These are phyloP conservation scores for Lepus townsendii DNA, from an alignment of 2,797 vertebrate genomes.

Conservation along the genomic window DNA sequence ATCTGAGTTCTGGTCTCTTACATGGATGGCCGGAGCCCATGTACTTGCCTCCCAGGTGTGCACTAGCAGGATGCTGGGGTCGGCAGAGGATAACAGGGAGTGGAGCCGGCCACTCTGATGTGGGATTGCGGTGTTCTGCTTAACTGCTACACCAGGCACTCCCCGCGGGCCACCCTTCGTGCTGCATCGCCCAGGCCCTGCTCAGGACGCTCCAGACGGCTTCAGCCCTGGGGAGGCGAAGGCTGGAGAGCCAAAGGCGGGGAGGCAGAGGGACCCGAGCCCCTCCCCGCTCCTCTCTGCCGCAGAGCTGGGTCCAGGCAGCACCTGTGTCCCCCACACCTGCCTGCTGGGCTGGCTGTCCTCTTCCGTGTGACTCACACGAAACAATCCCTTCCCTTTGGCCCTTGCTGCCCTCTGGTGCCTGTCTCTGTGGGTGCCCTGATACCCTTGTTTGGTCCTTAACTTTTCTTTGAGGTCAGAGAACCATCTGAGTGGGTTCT, in stretches of 20 bases:
- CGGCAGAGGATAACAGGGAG: too few species aligned
- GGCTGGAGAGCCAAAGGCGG: neutral
- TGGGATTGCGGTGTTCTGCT: too few species aligned
- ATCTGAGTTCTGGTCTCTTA: too few species aligned
- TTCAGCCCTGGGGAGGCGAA: neutral
- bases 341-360: neutral
- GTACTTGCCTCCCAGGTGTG: too few species aligned
- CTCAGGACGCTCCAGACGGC: neutral
- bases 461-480: neutral
- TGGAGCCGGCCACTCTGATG: too few species aligned
- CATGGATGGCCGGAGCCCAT: too few species aligned
- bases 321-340: neutral
- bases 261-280: neutral
- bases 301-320: fast-evolving
- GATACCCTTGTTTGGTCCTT: neutral
- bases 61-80: too few species aligned
- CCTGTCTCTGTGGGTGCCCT: neutral
- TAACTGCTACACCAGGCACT: too few species aligned
- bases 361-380: neutral
- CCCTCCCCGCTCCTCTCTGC: neutral
- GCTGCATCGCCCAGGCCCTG: neutral
- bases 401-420: neutral
- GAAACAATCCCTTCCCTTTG: neutral
- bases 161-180: too few species aligned
- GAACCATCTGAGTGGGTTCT: neutral